These are phyloP conservation scores for Campylomormyrus numenius DNA, from an alignment of 2,113 vertebrate genomes.

Conservation along the genomic window DNA sequence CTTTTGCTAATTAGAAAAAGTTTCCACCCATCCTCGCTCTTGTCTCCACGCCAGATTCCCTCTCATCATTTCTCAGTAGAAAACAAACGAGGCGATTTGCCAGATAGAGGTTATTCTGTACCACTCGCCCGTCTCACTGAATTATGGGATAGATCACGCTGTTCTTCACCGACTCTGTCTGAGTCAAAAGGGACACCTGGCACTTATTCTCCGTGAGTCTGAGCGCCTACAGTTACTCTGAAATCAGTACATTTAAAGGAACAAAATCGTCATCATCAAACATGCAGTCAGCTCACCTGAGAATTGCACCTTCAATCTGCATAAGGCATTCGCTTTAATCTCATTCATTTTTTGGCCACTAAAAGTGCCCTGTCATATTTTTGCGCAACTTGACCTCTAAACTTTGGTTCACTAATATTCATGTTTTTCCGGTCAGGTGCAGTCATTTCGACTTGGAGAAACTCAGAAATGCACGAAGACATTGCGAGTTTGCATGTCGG, in stretches of 20 bases:
- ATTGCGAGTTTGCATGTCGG: neutral
- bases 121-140: constrained; percentile 16
- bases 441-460: neutral
- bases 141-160: constrained; percentile 38
- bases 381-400: neutral
- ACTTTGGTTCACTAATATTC: neutral
- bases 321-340: neutral
- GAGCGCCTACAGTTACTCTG: neutral
- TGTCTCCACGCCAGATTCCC: neutral
- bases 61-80: neutral
- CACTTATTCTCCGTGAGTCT: constrained; percentile 26
- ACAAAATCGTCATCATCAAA: neutral
- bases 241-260: neutral
- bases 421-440: neutral
- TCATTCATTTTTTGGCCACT: neutral
- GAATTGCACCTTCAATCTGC: neutral
- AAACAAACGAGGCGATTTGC: constrained; percentile 9
- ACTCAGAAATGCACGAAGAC: neutral
- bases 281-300: neutral
- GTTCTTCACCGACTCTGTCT: constrained; percentile 41
- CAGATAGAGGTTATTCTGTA: neutral
- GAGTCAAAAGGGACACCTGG: constrained; percentile 34
- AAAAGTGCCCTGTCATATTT: neutral
- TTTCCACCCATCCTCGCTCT: neutral
- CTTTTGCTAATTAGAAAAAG: neutral